Evolutionary conservation across 2,797 vertebrate species (phyloP).

Genomic region (Bovichtus diacanthus): DNA sequence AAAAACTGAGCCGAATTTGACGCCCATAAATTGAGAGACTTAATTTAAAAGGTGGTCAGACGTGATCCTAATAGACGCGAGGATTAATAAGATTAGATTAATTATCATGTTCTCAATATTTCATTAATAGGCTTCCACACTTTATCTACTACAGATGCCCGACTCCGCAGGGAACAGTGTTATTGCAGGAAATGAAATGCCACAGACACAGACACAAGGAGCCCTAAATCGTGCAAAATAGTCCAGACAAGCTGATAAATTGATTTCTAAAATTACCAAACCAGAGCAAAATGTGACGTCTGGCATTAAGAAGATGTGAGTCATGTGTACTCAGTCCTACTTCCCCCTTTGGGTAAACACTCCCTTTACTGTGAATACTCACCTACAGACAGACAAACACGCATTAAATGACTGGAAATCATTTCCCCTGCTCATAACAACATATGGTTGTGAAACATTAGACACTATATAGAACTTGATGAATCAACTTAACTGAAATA

Average conservation of each 20-base stretch:
- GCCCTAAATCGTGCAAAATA: neutral
- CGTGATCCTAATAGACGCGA: neutral
- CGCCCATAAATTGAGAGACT: neutral
- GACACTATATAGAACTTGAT: neutral
- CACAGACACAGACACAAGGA: neutral
- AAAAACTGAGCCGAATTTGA: neutral
- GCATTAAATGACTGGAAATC: neutral
- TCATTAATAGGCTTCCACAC: neutral
- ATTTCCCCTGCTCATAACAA: too few species aligned
- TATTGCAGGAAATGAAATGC: neutral
- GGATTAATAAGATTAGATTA: too few species aligned
- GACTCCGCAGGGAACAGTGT: neutral
- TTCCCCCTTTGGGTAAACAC: slow-evolving; percentile 3
- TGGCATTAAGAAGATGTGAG: slow-evolving; percentile 4
- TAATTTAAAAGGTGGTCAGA: neutral
- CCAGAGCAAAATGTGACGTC: slow-evolving; percentile 4
- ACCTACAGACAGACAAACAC: too few species aligned
- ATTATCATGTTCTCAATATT: neutral
- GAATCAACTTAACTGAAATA: neutral
- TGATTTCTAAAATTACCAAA: slow-evolving; percentile 6
- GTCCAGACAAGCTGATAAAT: slow-evolving; percentile 40
- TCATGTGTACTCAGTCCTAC: slow-evolving; percentile 8
- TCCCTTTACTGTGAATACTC: neutral
- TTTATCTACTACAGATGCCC: neutral
- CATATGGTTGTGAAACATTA: neutral